A percentile compares a stretch with the other conserved stretches of the same genome.
phyloP scores from a whole-genome alignment of 53 echinoderm and acorn worm species.

The Mesocentrotus franciscanus region DNA sequence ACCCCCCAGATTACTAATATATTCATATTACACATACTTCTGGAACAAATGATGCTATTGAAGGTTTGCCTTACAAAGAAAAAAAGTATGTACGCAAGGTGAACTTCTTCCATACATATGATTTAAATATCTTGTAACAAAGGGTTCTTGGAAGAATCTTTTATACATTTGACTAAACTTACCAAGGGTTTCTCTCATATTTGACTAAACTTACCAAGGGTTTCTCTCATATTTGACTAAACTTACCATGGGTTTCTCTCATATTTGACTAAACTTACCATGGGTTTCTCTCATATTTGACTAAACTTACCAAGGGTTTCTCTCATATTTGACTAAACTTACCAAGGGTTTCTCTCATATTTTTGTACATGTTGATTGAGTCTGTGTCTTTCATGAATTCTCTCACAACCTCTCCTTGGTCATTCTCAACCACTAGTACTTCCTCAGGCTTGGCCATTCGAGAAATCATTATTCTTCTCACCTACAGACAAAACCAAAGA shows the following conservation, averaged over 20 bases:
- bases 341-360: constrained; percentile 99
- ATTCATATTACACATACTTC: no score
- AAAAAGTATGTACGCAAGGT: no score
- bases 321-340: constrained; percentile 81
- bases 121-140: no score
- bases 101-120: no score
- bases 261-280: constrained; percentile 94
- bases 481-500: constrained; percentile 67
- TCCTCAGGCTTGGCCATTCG: constrained; percentile 99
- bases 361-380: constrained; percentile 99
- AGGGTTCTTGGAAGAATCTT: no score
- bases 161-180: constrained; percentile 54
- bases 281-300: constrained; percentile 98
- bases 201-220: constrained; percentile 92
- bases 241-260: constrained; percentile 98
- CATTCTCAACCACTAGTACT: constrained; percentile 96
- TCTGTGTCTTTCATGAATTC: constrained; percentile 99
- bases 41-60: no score
- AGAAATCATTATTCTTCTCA: constrained; percentile 96
- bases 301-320: constrained; percentile 95
- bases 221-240: constrained; percentile 95
- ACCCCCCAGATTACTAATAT: no score
- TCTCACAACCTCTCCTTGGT: constrained; percentile 96
- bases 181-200: constrained; percentile 99
- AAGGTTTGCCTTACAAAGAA: no score